These are phyloP conservation scores for Microctenopoma lineatum DNA, from an alignment of 2,797 vertebrate species.

Conservation along the genomic window DNA sequence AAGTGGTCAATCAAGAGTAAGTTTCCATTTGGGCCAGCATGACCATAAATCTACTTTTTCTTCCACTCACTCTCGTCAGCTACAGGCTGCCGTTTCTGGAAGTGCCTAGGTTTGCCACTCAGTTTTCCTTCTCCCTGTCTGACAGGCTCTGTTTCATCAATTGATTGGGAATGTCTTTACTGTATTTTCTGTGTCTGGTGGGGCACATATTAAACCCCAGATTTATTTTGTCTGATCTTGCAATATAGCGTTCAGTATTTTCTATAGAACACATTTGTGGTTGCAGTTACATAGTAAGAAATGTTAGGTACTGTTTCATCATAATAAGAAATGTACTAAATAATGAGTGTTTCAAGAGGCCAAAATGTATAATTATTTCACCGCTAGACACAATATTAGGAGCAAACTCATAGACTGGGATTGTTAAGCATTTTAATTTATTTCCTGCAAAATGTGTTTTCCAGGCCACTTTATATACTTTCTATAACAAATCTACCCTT, in stretches of 20 bases:
- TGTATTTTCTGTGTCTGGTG: slow-evolving; percentile 10
- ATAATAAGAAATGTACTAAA: not conserved
- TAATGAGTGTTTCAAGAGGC: not conserved
- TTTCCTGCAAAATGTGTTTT: slow-evolving; percentile 10
- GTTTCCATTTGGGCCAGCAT: slow-evolving; percentile 76
- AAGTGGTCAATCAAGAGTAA: slow-evolving; percentile 82
- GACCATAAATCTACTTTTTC: slow-evolving; percentile 74
- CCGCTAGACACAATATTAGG: not conserved
- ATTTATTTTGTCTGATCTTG: no score
- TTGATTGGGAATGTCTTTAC: slow-evolving; percentile 38
- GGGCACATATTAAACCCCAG: not conserved
- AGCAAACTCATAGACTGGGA: not conserved
- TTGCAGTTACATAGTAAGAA: no score
- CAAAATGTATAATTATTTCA: not conserved
- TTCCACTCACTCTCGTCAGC: slow-evolving; percentile 39
- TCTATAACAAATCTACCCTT: slow-evolving; percentile 52
- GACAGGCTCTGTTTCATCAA: slow-evolving; percentile 39
- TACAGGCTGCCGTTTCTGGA: slow-evolving; percentile 53
- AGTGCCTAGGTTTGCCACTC: slow-evolving; percentile 44
- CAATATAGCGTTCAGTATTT: no score
- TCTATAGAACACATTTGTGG: no score
- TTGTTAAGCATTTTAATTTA: not conserved
- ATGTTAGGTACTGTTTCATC: not conserved
- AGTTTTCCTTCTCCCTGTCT: slow-evolving; percentile 5
- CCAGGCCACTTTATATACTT: slow-evolving; percentile 52